Base-by-base conservation (phyloP, 2,797 vertebrate genomes). In the Emys orbicularis region DNA sequence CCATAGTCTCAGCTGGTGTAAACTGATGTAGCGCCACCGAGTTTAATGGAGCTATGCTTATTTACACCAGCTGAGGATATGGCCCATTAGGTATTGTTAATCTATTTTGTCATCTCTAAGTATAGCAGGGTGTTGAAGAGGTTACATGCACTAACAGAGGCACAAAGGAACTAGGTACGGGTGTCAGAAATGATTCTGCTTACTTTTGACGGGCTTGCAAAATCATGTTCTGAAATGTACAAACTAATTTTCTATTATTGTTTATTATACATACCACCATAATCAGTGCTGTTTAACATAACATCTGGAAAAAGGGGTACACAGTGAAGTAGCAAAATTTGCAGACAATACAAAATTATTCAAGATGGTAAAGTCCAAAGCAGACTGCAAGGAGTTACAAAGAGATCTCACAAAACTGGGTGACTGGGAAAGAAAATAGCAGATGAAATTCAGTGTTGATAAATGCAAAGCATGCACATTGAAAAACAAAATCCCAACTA, bases 121-220 rank as follows among this genome's bases (percentile, higher is more conserved):
- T 23, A 84, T 41, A 92, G 94, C 59, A 90, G 81, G 10, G 87
- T 94, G 94, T 89, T 86, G 79, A 86, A 96, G 72, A 53, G 90
- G 87, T 15, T 93, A 89, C 82, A 65, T 47, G 74, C 44, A 15
- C 13, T 77, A 29, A 49, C 8, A 49, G n/a, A 16, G 41, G 74
- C 11, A 27, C 23, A 25, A 21, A 25, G 85, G 34, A 65, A 54
- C 3, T 72, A 47, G 57, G 82, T 57, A 92, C n/a, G 53, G 90
- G 41, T 44, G 79, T 44, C 2, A 0, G 72, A 95, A 93, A 1
- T 1, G 0, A 27, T 59, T 90, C 76, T 85, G 47, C 47, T 83
- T 2, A 0, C 49, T 89, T 95, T 76, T 82, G 81, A 86, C 27
- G 81, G 81, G 7, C 79, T 93, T 88, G 76, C 49, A 84, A 80